These are phyloP conservation scores for Columba janthina DNA, from an alignment of 2,113 vertebrate genomes.

Conservation along the genomic window DNA sequence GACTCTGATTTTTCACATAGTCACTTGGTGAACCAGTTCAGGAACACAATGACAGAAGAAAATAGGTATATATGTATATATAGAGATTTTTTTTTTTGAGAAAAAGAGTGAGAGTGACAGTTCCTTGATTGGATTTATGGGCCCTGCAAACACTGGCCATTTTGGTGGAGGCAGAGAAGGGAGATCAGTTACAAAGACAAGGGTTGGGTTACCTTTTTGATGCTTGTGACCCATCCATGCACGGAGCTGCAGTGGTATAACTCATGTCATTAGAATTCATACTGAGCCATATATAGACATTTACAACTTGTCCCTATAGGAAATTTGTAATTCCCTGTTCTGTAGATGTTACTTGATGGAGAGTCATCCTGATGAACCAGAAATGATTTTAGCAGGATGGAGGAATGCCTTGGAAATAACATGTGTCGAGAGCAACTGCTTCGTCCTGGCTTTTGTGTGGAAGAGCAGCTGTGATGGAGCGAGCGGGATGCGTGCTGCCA, in stretches of 20 bases:
- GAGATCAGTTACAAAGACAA: background rate
- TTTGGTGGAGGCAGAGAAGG: background rate
- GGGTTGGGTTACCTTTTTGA: background rate
- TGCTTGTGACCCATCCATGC: background rate
- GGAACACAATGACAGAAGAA: background rate
- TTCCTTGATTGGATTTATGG: background rate
- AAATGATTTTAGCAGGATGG: background rate
- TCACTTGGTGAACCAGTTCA: background rate
- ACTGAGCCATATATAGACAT: background rate
- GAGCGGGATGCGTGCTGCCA: background rate
- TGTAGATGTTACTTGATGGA: background rate
- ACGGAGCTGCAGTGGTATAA: background rate
- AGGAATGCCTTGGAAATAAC: background rate
- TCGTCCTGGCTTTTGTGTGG: background rate
- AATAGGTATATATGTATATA: too few species aligned
- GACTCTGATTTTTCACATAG: background rate
- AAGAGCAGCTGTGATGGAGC: background rate
- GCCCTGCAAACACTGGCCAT: background rate
- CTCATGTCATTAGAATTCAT: background rate
- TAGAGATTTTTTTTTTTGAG: background rate
- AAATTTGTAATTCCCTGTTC: background rate
- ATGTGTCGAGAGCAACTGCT: fast-evolving
- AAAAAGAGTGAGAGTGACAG: background rate
- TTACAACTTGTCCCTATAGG: background rate
- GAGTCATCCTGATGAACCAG: background rate